phyloP scores from a whole-genome alignment of 2,113 vertebrate species.

The Nesoenas mayeri region DNA sequence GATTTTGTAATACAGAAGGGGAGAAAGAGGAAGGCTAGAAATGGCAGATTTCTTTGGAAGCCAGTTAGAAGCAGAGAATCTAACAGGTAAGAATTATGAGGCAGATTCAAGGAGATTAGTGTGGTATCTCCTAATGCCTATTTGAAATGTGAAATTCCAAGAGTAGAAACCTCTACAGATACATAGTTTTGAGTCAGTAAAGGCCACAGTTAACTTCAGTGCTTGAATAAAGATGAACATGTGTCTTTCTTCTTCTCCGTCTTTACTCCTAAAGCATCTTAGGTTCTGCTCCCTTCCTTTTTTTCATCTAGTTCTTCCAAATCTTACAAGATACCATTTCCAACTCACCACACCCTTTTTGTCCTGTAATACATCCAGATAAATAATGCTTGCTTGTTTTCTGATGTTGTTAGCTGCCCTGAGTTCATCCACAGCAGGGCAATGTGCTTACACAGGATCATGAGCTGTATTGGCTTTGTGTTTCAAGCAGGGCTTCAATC shows the following conservation, averaged over 20 bases:
- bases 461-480: background rate
- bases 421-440: background rate
- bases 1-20: background rate
- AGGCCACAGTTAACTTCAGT: background rate
- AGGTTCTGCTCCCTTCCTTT: background rate
- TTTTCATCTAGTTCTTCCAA: background rate
- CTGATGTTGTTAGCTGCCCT: background rate
- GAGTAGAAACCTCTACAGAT: background rate
- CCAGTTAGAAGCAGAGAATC: background rate
- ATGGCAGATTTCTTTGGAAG: background rate
- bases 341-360: background rate
- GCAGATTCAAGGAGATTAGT: background rate
- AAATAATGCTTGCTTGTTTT: background rate
- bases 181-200: background rate
- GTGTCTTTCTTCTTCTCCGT: background rate
- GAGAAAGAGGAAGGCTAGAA: background rate
- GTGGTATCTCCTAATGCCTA: background rate
- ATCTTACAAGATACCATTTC: background rate
- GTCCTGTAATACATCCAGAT: background rate
- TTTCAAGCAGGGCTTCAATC: background rate
- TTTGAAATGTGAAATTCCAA: background rate
- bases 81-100: background rate
- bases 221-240: background rate
- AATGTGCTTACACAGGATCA: background rate
- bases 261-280: background rate